Evolutionary conservation across 2,888 invertebrate species (phyloP), one percentile per base, ranked within the genome.

Genomic region (Strigamia transsilvanica): DNA sequence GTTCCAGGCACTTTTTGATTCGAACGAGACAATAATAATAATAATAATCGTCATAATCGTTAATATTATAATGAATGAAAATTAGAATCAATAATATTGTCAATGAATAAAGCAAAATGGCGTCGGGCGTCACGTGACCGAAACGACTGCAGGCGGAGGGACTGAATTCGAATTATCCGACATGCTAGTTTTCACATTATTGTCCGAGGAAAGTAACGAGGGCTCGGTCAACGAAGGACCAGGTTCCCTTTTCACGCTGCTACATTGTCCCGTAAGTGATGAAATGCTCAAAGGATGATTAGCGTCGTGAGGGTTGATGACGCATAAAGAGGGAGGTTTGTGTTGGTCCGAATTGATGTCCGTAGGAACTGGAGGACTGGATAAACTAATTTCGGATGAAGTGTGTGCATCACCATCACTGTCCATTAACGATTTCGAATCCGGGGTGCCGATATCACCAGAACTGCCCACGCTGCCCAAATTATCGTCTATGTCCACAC

Each of bases 261-360:
- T 77, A 46, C 81, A 83, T 80, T 82, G 83, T 73, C 84, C 83
- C 41, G 95, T 95, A 85, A 96, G 90, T 89, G 96, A 95, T 86
- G 95, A 95, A 83, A 96, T 95, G 88, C 94, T 95, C 73, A 96
- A 90, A 82, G 96, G 96, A 90, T 96, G 96, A 90, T 96, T 96
- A 85, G 94, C 93, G 90, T 96, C 96, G 85, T 95, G 93, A 21
- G 84, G 84, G 56, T 83, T 84, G 23, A 38, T 82, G n/a, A 79
- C 79, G 18, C 21, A 38, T 9, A 79, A n/a, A 12, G 80, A 23
- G 92, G 91, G 87, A 91, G 91, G 83, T 93, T 92, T 84, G 86
- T 93, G 92, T 84, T 93, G 92, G 81, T 93, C 92, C 87, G 93
- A 91, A 85, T 79, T 73, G 42, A 77, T 32, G 32, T 83, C 80